A percentile compares a stretch with the other conserved stretches of the same genome.
These are phyloP conservation scores for Perca schrenkii DNA, from an alignment of 2,113 vertebrate species.

Conservation along the genomic window DNA sequence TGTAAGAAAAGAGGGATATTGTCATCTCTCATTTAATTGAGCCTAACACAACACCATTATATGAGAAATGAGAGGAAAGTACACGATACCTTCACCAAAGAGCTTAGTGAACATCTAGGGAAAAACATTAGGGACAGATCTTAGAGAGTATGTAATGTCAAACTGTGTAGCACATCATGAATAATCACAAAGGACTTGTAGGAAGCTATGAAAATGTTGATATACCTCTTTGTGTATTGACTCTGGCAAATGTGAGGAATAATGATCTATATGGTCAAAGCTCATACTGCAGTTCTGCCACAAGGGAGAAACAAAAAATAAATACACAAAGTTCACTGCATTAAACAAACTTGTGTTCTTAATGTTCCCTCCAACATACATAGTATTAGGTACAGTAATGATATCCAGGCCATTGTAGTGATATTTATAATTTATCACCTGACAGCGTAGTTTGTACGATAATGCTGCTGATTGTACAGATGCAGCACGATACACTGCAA, in stretches of 20 bases:
- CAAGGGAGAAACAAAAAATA: background rate
- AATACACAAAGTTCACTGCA: background rate
- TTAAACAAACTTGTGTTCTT: background rate
- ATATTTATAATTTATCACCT: conserved; percentile 46
- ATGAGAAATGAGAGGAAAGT: conserved; percentile 4
- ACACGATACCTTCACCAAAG: conserved; percentile 9
- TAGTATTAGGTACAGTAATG: background rate
- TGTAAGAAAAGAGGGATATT: background rate
- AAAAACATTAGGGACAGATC: background rate
- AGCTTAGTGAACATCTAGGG: conserved; percentile 25
- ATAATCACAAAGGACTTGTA: background rate
- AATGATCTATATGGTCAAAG: accelerated
- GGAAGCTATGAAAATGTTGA: background rate
- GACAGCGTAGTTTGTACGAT: conserved; percentile 38
- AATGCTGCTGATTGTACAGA: background rate
- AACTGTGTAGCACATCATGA: background rate
- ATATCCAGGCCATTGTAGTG: background rate
- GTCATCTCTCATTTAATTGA: background rate
- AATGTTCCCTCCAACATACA: background rate
- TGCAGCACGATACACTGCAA: background rate
- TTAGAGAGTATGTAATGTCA: background rate
- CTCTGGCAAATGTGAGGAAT: background rate
- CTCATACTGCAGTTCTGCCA: conserved; percentile 31
- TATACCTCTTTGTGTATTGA: conserved; percentile 11
- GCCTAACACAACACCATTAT: background rate